A percentile compares a stretch with the other conserved stretches of the same genome.
phyloP scores from a whole-genome alignment of 2,113 vertebrate genomes.

The Chlorodrepanis virens region DNA sequence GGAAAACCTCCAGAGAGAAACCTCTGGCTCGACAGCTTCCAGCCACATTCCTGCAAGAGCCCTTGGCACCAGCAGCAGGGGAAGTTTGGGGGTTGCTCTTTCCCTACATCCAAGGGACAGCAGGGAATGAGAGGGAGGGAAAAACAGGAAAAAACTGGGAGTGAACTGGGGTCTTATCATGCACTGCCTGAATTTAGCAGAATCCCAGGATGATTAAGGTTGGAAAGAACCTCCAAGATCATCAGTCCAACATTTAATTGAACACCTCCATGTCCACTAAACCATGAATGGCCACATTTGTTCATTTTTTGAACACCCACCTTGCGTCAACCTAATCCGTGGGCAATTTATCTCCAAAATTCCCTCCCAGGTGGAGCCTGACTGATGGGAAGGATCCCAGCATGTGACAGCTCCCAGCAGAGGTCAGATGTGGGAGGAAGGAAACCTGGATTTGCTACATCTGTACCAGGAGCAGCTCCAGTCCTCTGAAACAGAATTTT shows the following conservation, averaged over 20 bases:
- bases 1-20: conserved; percentile 15
- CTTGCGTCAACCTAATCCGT: not conserved
- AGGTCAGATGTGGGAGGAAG: not conserved
- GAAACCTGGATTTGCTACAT: not conserved
- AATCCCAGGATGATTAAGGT: too few species aligned
- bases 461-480: not conserved
- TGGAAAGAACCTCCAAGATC: not conserved
- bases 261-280: too few species aligned
- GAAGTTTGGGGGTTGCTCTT: not conserved
- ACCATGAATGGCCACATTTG: not conserved
- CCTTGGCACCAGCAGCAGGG: not conserved
- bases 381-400: not conserved
- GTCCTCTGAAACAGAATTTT: not conserved
- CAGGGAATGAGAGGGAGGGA: not conserved
- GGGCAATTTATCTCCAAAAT: not conserved
- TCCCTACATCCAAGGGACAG: not conserved
- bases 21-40: not conserved
- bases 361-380: not conserved
- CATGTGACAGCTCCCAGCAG: not conserved
- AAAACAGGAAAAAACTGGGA: not conserved
- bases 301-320: not conserved
- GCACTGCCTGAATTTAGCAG: too few species aligned
- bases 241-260: not conserved
- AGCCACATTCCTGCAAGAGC: not conserved
- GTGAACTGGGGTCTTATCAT: too few species aligned